Evolutionary conservation across 1,140 invertebrate genomes (phyloP).

Genomic region (Monochamus saltuarius): DNA sequence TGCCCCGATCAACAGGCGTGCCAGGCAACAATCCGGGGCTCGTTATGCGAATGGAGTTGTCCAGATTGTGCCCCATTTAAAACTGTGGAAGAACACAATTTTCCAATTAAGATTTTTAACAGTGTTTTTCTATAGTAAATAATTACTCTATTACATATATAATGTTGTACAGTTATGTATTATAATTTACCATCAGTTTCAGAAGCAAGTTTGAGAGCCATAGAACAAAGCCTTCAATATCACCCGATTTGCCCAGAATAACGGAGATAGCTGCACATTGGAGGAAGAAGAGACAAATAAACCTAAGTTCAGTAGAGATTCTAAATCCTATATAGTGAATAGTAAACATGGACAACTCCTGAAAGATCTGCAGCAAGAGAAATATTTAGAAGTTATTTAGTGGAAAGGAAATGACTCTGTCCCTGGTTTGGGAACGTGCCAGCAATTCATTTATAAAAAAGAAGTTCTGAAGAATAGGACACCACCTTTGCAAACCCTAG

Average conservation of each 20-base stretch:
- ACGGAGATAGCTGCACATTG: neutral
- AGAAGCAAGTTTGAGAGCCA: too few species aligned
- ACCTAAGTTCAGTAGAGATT: neutral
- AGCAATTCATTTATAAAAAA: constrained; percentile 8
- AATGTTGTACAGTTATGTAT: too few species aligned
- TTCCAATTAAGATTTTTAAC: too few species aligned
- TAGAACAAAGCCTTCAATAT: too few species aligned
- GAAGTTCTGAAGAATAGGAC: neutral
- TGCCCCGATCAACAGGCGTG: too few species aligned
- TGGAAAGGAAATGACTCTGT: neutral
- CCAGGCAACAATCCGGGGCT: too few species aligned
- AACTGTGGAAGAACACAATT: too few species aligned
- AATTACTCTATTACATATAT: too few species aligned
- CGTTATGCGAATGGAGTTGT: too few species aligned
- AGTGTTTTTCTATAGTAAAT: too few species aligned
- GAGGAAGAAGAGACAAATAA: neutral
- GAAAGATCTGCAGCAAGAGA: neutral
- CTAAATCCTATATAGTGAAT: neutral
- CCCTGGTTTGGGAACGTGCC: constrained; percentile 15
- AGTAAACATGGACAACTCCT: constrained; percentile 6
- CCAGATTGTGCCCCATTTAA: too few species aligned
- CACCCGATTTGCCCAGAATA: constrained; percentile 5
- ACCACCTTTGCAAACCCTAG: neutral
- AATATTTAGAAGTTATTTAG: constrained; percentile 12
- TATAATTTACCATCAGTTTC: neutral